Evolutionary conservation across 1,140 invertebrate genomes (phyloP).

Genomic region (Zaprionus vittiger): DNA sequence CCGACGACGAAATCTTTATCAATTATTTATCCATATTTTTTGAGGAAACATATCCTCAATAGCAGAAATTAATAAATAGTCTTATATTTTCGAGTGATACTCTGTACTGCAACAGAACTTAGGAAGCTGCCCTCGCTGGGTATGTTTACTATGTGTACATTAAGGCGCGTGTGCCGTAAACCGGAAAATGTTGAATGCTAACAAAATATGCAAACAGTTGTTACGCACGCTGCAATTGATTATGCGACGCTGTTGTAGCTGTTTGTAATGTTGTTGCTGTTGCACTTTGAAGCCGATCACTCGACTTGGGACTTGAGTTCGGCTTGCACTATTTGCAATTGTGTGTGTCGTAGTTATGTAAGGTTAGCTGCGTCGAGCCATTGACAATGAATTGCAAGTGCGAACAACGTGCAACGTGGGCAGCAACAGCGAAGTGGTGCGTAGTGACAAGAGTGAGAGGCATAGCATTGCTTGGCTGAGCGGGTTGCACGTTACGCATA

Average conservation of each 20-base stretch:
- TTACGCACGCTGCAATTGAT: constrained; percentile 46
- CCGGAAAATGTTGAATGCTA: constrained; percentile 57
- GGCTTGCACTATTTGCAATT: neutral
- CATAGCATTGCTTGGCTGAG: neutral
- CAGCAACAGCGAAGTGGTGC: constrained; percentile 1
- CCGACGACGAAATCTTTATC: no score
- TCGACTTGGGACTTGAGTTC: constrained; percentile 20
- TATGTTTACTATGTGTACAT: neutral
- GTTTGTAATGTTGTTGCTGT: constrained; percentile 19
- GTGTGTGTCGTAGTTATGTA: constrained; percentile 28
- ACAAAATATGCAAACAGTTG: constrained; percentile 50
- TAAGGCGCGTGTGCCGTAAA: constrained; percentile 37
- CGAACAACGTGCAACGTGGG: constrained; percentile 37
- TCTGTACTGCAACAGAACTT: neutral
- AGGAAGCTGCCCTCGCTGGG: constrained; percentile 17
- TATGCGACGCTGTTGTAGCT: constrained; percentile 34
- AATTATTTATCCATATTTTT: no score
- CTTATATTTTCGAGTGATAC: no score
- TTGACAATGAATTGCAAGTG: constrained; percentile 58
- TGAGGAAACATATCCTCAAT: no score
- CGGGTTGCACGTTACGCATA: constrained; percentile 38
- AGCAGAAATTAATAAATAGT: no score
- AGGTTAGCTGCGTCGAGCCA: constrained; percentile 45
- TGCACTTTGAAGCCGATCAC: constrained; percentile 34
- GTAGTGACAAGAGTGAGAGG: neutral